Conservation (phyloP, 2,888 invertebrate species). For the Omphaloscelis lunosa region DNA sequence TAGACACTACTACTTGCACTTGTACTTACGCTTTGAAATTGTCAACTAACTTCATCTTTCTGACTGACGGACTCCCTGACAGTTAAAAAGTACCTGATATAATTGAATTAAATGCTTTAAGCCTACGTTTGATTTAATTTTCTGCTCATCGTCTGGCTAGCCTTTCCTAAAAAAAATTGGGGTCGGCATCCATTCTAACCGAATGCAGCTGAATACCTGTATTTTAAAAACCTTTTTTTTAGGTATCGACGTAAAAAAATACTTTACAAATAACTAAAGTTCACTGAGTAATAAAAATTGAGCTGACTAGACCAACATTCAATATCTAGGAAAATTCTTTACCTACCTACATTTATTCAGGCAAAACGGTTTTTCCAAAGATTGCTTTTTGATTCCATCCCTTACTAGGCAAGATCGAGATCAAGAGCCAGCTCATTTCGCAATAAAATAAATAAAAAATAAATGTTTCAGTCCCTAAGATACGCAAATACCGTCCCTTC, state of each 20-base stretch:
- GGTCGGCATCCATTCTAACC: background rate
- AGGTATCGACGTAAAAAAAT: no score
- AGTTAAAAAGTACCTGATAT: background rate
- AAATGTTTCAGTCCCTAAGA: background rate
- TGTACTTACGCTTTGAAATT: background rate
- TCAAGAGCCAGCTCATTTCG: no score
- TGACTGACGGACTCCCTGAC: background rate
- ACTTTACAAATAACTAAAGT: background rate
- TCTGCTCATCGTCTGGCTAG: background rate
- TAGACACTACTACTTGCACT: no score
- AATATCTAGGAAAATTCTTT: background rate
- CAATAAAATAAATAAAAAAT: no score
- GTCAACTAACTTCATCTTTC: background rate
- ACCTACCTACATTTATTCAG: background rate
- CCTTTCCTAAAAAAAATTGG: background rate
- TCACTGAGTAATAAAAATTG: background rate
- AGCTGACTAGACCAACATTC: background rate
- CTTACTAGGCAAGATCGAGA: no score
- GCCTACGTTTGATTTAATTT: background rate
- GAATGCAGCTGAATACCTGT: background rate
- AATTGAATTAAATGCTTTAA: background rate
- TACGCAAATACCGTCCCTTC: conserved; percentile 47
- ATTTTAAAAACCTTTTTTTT: background rate
- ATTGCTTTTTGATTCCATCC: background rate
- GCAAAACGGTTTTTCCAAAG: background rate